Evolutionary conservation across 2,797 vertebrate genomes (phyloP), one percentile per base, ranked within the genome.

Genomic region (Acanthurus lineatus): DNA sequence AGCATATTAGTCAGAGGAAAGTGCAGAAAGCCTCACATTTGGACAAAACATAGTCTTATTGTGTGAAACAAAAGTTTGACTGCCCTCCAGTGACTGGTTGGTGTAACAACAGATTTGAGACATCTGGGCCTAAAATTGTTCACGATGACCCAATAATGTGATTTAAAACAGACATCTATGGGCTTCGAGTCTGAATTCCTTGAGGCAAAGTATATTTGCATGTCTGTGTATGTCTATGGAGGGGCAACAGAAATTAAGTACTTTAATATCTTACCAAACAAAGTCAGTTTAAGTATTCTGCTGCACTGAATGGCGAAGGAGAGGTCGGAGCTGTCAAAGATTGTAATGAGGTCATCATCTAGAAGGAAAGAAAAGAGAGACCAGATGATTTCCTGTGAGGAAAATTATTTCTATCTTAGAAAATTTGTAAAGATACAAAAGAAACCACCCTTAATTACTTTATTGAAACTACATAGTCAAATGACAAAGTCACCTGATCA

Each of bases 231-330:
- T 4, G 10, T n/a, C 20, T 22, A 19, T 53, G 3, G 56, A 20
- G 22, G 9, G 6, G 59, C 11, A 53, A 54, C 9, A 63, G 53
- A 25, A 38, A 49, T 4, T 22, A 78, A 73, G 73, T 32, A 17
- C 12, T 82, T 61, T 22, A n/a, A 64, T 89, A 44, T 88, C 97
- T 97, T 95, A 99, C 98, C 98, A 95, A 99, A 99, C 84, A 99
- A 95, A 57, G 98, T 99, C 88, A 99, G 94, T 88, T 99, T 99
- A 88, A 99, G 96, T 96, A 99, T 99, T 93, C 98, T 98, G 96
- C 98, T 99, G 95, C 98, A 99, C 0, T 99, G 98, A 95, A 99
- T 99, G 73, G 98, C 98, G 85, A 99, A 99, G 81, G 98, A 99
- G 88, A 99, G 97, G 92, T 99, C 98, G 71, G 98, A 99, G 91